phyloP scores from a whole-genome alignment of 2,113 vertebrate genomes.

The Menura novaehollandiae region DNA sequence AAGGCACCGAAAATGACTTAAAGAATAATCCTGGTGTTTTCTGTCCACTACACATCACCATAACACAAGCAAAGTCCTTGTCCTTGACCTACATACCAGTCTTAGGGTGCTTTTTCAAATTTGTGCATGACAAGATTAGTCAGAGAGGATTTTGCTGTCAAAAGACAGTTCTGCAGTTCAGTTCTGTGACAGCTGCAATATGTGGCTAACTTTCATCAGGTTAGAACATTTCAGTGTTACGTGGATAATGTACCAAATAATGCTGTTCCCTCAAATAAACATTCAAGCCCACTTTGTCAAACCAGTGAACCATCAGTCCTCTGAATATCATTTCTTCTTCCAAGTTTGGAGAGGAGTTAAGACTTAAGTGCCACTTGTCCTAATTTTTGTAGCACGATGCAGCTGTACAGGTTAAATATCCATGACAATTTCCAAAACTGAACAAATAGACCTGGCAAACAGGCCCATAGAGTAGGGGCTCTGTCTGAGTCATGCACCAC shows the following conservation, averaged over 20 bases:
- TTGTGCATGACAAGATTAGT: conserved; percentile 3
- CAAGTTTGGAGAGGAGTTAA: background rate
- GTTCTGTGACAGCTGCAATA: conserved; percentile 23
- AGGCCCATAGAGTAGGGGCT: background rate
- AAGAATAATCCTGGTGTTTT: background rate
- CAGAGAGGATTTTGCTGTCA: conserved; percentile 56
- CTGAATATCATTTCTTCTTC: background rate
- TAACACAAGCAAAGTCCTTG: background rate
- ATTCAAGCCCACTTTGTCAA: background rate
- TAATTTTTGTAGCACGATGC: background rate
- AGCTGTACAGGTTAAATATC: background rate
- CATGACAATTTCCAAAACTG: background rate
- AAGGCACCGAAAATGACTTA: background rate
- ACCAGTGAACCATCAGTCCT: background rate
- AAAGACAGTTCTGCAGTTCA: conserved; percentile 5
- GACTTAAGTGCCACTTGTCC: background rate
- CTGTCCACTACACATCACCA: background rate
- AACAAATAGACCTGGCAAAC: background rate
- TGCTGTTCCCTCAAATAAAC: background rate
- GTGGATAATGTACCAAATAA: conserved; percentile 5
- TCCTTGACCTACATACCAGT: conserved; percentile 10
- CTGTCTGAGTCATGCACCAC: background rate
- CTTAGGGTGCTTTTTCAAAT: background rate
- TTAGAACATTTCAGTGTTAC: background rate
- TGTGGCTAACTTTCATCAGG: conserved; percentile 36